These are phyloP conservation scores for Felis catus DNA, from an alignment of 2,113 vertebrate species.

Conservation along the genomic window F.catus_Fca126_mat1.0 CM031414.1:8038501-8039000, in stretches of 20 bases:
- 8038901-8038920: background rate
- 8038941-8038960: background rate
- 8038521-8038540: background rate
- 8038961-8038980: background rate
- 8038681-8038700: background rate
- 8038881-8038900: background rate
- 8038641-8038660: background rate
- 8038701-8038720: background rate
- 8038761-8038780: background rate
- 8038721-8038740: background rate
- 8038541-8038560: background rate
- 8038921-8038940: background rate
- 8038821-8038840: background rate
- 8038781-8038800: background rate
- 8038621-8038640: background rate
- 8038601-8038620: background rate
- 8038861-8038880: background rate
- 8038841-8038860: background rate
- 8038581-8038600: background rate
- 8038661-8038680: background rate
- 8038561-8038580: background rate
- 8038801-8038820: background rate
- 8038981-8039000: background rate
- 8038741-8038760: background rate
- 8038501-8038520: slow-evolving; percentile 20